Conservation (phyloP, 2,113 vertebrate genomes). For the Pica pica region DNA sequence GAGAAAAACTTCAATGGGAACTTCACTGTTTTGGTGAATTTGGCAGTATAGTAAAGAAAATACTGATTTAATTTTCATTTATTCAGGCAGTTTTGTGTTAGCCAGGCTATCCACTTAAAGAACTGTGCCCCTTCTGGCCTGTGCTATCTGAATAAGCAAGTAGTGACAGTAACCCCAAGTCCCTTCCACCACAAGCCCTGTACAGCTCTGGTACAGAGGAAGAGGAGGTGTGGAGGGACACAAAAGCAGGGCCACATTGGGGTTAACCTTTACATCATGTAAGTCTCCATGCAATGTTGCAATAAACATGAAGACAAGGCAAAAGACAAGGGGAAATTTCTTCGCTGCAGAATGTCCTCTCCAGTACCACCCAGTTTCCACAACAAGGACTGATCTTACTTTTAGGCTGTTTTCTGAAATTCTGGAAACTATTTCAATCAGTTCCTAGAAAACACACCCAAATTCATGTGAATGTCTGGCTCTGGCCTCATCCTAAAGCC, state of each 20-base stretch:
- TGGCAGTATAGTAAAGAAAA: neutral
- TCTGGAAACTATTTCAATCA: neutral
- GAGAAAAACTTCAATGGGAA: neutral
- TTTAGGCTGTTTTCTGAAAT: neutral
- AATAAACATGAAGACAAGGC: neutral
- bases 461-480: neutral
- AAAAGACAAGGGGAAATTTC: neutral
- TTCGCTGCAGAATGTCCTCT: neutral
- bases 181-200: neutral
- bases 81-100: neutral
- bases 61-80: neutral
- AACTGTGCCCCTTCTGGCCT: neutral
- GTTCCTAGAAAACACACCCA: neutral
- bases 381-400: neutral
- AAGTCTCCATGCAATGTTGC: neutral
- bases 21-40: neutral
- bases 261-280: neutral
- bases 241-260: neutral
- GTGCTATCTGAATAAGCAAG: neutral
- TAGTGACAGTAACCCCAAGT: neutral
- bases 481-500: neutral
- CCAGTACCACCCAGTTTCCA: neutral
- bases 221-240: neutral
- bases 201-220: neutral
- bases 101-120: neutral